Base-by-base conservation (phyloP, 2,113 vertebrate species). In the Pluvianellus socialis region DNA sequence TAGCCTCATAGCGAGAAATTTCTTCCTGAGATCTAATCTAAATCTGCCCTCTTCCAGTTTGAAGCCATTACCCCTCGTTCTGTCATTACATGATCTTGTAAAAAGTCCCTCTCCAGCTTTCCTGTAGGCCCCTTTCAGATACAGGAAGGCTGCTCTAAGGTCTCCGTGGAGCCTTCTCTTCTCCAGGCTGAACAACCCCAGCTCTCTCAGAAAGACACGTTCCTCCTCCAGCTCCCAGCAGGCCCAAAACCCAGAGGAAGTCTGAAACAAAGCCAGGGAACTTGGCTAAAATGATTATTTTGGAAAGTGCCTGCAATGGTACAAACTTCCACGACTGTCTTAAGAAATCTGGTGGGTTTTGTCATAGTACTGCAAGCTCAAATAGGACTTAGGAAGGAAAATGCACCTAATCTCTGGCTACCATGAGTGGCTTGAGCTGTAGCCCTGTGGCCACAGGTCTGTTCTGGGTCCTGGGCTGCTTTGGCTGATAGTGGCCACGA, bases 401-500 rank as follows among this genome's bases (percentile, higher is more conserved):
- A 75, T 18, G 14, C 15, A 28, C 23, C 20, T 50, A 7, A 18
- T 30, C 20, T 76, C 16, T 24, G 44, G 10, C 24, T 75, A 10
- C 27, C 21, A 4, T 7, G 32, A 59, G 33, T 23, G 19, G 6
- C 22, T 45, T 70, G 33, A 44, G 17, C 44, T 52, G 50, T 14
- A 63, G 58, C 7, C 28, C 14, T 32, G 8, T 1, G 2, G 35
- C 40, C 7, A 0, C 6, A 3, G 13, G 35, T 58, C 42, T 59
- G 8, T 50, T 71, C 33, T 58, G 26, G 6, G 40, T 61, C 40
- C 32, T 32, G 20, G 12, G 19, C 14, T 87, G 30, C 38, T 85
- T 70, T 1, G 1, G 20, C 23, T 74, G 33, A n/a, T 38, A 1
- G 0, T 47, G 30, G 27, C 68, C 16, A 55, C 1, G 3, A 47